These are phyloP conservation scores for Protomyctophum bolini DNA, from an alignment of 2,113 vertebrate genomes.

Conservation along the genomic window DNA sequence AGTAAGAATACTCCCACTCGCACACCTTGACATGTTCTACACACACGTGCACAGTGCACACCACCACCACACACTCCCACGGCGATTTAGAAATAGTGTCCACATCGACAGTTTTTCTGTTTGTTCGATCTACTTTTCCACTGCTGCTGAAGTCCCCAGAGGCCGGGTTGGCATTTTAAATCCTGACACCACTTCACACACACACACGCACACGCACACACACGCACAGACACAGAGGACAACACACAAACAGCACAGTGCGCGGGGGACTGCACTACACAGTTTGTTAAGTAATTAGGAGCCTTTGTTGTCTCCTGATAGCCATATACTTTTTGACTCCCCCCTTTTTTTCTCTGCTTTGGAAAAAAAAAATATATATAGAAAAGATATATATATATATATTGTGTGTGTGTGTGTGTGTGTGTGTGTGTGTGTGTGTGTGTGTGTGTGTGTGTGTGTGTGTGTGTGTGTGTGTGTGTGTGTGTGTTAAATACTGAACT, in stretches of 20 bases:
- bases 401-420: no score
- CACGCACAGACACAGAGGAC: neutral
- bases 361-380: no score
- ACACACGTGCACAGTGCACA: slow-evolving; percentile 1
- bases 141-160: slow-evolving; percentile 42
- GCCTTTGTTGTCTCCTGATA: neutral
- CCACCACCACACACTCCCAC: slow-evolving; percentile 7
- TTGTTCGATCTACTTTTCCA: slow-evolving; percentile 48
- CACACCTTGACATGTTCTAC: neutral
- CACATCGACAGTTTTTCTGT: slow-evolving; percentile 62
- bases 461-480: no score
- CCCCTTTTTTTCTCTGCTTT: no score
- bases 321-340: no score
- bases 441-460: no score
- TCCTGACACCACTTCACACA: slow-evolving; percentile 15
- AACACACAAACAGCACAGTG: neutral
- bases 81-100: slow-evolving; percentile 53
- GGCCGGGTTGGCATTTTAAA: slow-evolving; percentile 60
- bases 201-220: slow-evolving; percentile 3
- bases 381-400: no score
- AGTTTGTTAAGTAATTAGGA: neutral
- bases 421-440: no score
- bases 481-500: no score
- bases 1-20: neutral
- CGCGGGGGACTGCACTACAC: neutral